Conservation (phyloP, 2,797 vertebrate genomes). For the Sebastiscus albofasciatus region DNA sequence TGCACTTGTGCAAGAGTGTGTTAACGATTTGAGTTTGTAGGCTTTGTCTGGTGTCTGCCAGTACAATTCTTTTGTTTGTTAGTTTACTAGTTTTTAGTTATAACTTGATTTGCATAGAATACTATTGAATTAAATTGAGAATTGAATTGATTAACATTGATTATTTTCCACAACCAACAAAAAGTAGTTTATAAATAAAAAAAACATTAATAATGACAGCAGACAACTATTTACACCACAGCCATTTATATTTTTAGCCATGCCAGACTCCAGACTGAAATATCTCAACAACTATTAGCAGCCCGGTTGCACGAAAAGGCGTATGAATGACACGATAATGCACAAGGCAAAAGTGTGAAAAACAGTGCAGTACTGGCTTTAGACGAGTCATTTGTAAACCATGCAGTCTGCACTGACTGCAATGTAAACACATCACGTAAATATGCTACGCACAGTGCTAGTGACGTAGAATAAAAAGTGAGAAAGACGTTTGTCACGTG, state of each 20-base stretch:
- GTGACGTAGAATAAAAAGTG: too few relatives aligned
- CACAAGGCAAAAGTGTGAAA: too few relatives aligned
- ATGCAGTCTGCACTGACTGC: too few relatives aligned
- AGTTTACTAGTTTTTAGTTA: slow-evolving; percentile 17
- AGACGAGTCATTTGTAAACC: too few relatives aligned
- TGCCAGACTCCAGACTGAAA: background rate
- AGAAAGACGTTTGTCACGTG: too few relatives aligned
- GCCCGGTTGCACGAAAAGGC: too few relatives aligned
- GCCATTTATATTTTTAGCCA: background rate
- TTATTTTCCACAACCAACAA: background rate
- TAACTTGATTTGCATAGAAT: slow-evolving; percentile 6
- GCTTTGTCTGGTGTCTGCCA: background rate
- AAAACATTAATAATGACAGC: background rate
- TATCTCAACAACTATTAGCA: background rate
- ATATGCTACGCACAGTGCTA: too few relatives aligned
- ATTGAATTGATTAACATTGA: background rate
- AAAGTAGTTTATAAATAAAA: background rate
- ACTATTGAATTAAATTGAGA: background rate
- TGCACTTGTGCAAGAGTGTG: background rate
- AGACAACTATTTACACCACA: background rate
- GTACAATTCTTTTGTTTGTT: slow-evolving; percentile 5
- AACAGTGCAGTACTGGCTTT: too few relatives aligned
- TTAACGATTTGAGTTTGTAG: slow-evolving; percentile 19
- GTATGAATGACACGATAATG: too few relatives aligned
- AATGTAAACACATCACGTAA: too few relatives aligned